phyloP scores from a whole-genome alignment of 2,888 invertebrate species.

The Sisyra terminalis region DNA sequence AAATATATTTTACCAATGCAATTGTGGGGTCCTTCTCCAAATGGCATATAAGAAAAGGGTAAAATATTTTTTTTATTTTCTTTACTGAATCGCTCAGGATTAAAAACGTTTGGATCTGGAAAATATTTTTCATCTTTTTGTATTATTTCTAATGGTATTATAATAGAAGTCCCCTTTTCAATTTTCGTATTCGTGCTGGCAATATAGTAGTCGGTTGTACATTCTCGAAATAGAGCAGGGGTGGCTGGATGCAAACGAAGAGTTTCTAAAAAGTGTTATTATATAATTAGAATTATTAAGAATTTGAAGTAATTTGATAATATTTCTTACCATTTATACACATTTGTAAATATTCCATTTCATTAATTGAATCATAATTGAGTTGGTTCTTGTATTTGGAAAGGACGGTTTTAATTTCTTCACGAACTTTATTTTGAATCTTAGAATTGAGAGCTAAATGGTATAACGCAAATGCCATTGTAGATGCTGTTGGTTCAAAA shows the following conservation, averaged over 20 bases:
- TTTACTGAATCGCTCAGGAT: slow-evolving; percentile 26
- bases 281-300: no score
- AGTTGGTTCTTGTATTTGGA: slow-evolving; percentile 21
- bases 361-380: slow-evolving; percentile 28
- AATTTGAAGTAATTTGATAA: no score
- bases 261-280: slow-evolving; percentile 28
- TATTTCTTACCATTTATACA: no score
- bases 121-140: slow-evolving; percentile 24
- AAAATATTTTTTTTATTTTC: slow-evolving; percentile 18
- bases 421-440: slow-evolving; percentile 28
- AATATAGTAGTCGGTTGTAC: slow-evolving; percentile 20
- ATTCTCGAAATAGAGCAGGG: slow-evolving; percentile 19
- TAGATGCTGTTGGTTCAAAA: slow-evolving; percentile 33
- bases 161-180: slow-evolving; percentile 23
- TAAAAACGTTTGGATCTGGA: slow-evolving; percentile 26
- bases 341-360: slow-evolving; percentile 31
- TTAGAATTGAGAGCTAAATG: slow-evolving; percentile 27
- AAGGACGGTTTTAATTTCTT: slow-evolving; percentile 24
- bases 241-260: slow-evolving; percentile 26
- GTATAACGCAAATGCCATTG: slow-evolving; percentile 27
- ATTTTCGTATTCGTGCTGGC: slow-evolving; percentile 23
- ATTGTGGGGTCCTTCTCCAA: slow-evolving; percentile 23
- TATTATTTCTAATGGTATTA: slow-evolving; percentile 22
- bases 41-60: slow-evolving; percentile 20
- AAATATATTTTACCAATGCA: slow-evolving; percentile 20